Evolutionary conservation across 2,888 invertebrate species (phyloP).

Genomic region (Drosophila kanekoi): DNA sequence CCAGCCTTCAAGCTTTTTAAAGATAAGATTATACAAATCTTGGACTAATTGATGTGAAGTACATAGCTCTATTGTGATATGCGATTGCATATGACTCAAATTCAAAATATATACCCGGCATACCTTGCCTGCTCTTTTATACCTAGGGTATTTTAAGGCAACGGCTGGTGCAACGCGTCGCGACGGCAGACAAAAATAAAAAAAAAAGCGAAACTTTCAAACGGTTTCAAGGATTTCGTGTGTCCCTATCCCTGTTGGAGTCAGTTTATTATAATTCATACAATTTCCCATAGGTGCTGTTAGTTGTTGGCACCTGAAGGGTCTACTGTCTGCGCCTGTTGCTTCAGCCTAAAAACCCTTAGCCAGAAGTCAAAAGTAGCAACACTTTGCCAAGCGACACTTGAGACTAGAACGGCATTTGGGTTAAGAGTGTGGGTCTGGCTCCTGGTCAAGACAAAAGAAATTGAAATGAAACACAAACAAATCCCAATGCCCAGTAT

Average conservation of each 20-base stretch:
- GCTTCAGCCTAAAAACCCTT: slow-evolving; percentile 58
- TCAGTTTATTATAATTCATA: slow-evolving; percentile 75
- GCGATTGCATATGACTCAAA: too few species aligned
- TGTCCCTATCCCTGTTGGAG: slow-evolving; percentile 55
- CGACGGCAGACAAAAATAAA: slow-evolving; percentile 19
- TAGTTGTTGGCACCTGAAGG: slow-evolving; percentile 70
- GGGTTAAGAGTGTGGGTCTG: not conserved
- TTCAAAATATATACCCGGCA: too few species aligned
- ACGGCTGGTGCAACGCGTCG: slow-evolving; percentile 23
- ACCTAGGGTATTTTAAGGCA: slow-evolving; percentile 26
- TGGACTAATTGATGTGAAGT: too few species aligned
- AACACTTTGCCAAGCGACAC: slow-evolving; percentile 62
- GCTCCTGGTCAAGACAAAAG: slow-evolving; percentile 55
- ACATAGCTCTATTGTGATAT: too few species aligned
- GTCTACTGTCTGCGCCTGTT: slow-evolving; percentile 44
- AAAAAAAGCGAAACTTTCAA: slow-evolving; percentile 79
- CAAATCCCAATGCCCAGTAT: slow-evolving; percentile 70
- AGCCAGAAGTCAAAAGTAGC: slow-evolving; percentile 76
- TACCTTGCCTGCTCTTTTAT: not conserved
- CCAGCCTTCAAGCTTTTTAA: too few species aligned
- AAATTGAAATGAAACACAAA: slow-evolving; percentile 80
- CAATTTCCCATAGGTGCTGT: slow-evolving; percentile 79
- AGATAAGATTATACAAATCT: too few species aligned
- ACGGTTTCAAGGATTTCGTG: slow-evolving; percentile 78
- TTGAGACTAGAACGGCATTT: slow-evolving; percentile 51